Conservation (phyloP, 2,797 vertebrate genomes). For the Crenuchus spilurus region DNA sequence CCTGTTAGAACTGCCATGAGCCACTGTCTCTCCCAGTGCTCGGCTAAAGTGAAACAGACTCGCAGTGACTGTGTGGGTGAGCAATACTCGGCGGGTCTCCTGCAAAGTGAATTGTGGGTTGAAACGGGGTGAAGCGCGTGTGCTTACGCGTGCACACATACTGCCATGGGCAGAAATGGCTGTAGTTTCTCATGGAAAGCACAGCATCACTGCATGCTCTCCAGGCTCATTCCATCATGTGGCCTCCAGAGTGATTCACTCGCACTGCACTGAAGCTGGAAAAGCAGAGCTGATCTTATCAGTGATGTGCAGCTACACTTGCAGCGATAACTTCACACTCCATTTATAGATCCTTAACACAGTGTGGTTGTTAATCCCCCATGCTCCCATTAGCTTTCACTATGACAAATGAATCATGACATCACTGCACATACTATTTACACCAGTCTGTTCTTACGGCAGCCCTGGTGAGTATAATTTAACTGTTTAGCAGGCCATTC, state of each 20-base stretch:
- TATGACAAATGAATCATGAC: neutral
- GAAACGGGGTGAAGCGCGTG: conserved; percentile 19
- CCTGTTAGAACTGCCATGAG: conserved; percentile 1
- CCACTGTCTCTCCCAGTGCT: neutral
- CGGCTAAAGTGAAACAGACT: neutral
- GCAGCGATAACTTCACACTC: conserved; percentile 1
- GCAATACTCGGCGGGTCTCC: neutral
- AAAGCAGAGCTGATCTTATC: conserved; percentile 13
- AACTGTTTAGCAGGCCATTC: no score
- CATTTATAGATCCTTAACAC: neutral
- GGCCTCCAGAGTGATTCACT: conserved; percentile 11
- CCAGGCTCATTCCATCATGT: neutral
- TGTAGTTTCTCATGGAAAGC: conserved; percentile 21
- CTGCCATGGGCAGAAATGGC: conserved; percentile 1
- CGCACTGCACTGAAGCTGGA: neutral
- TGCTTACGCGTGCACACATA: neutral
- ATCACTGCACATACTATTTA: neutral
- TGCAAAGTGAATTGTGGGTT: conserved; percentile 4
- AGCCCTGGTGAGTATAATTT: no score
- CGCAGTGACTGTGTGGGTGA: neutral
- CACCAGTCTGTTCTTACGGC: neutral
- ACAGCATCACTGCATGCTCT: neutral
- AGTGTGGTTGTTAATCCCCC: neutral
- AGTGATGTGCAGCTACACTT: neutral
- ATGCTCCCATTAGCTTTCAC: neutral